phyloP scores from a whole-genome alignment of 2,888 invertebrate species.

The Dasypolia templi region DNA sequence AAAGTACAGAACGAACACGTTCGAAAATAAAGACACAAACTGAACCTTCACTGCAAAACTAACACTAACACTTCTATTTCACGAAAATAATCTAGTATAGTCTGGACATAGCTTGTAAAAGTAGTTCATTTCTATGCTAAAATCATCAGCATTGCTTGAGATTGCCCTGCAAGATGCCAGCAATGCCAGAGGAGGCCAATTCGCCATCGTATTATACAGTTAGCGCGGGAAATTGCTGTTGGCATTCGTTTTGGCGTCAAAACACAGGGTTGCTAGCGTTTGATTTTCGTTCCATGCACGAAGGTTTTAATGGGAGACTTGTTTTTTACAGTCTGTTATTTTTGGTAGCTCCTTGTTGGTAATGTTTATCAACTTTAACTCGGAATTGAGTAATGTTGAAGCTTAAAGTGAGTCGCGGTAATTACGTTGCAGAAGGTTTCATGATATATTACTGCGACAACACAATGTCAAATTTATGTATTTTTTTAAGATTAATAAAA shows the following conservation, averaged over 20 bases:
- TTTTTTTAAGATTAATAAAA: too few species aligned
- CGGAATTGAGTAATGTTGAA: too few species aligned
- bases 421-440: not conserved
- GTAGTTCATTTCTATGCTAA: conserved; percentile 59
- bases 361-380: not conserved
- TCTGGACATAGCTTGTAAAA: conserved; percentile 14
- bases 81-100: conserved; percentile 5
- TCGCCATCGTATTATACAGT: conserved; percentile 70
- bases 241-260: conserved; percentile 74
- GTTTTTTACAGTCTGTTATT: not conserved
- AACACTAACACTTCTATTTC: conserved; percentile 4
- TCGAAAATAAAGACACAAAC: not conserved
- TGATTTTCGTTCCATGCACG: conserved; percentile 33
- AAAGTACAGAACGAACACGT: conserved; percentile 4
- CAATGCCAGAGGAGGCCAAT: conserved; percentile 59
- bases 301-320: conserved; percentile 10
- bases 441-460: too few species aligned
- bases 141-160: conserved; percentile 42
- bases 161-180: conserved; percentile 54
- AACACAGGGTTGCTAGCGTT: conserved; percentile 63
- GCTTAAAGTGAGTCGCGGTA: not conserved
- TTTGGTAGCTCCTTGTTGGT: not conserved
- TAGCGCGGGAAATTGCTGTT: conserved; percentile 72
- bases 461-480: too few species aligned
- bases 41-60: not conserved